Evolutionary conservation across 2,113 vertebrate genomes (phyloP).

Genomic region (Erythrocebus patas): DNA sequence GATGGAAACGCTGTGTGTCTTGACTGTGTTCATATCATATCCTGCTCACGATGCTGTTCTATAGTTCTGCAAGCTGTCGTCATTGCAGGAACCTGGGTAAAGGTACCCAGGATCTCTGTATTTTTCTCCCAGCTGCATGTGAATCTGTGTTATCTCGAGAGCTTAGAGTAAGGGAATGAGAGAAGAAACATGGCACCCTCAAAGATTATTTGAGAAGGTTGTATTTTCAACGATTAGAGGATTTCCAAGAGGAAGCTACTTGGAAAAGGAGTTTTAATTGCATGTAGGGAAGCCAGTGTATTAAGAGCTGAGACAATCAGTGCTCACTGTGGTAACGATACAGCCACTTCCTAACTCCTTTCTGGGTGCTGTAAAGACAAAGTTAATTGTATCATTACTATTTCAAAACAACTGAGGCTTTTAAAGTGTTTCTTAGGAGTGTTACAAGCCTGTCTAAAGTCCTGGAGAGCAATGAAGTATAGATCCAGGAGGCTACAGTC

Average conservation of each 20-base stretch:
- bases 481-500: no score
- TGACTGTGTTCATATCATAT: no score
- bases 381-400: background rate
- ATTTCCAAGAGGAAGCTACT: background rate
- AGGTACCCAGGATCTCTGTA: background rate
- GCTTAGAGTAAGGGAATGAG: background rate
- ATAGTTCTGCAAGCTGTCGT: background rate
- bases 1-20: background rate
- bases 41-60: accelerated
- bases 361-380: background rate
- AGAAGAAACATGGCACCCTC: background rate
- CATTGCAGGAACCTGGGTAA: background rate
- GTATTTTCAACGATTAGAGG: background rate
- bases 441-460: background rate
- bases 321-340: background rate
- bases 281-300: background rate
- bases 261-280: background rate
- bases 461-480: background rate
- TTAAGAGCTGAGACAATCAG: background rate
- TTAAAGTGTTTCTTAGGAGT: background rate
- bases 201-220: background rate
- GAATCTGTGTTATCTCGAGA: background rate
- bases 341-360: background rate
- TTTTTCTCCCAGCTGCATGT: background rate
- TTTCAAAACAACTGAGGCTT: background rate